A percentile compares a stretch with the other conserved stretches of the same genome.
Conservation (phyloP, 2,113 vertebrate species). For the Calyptommatus sinebrachiatus region DNA sequence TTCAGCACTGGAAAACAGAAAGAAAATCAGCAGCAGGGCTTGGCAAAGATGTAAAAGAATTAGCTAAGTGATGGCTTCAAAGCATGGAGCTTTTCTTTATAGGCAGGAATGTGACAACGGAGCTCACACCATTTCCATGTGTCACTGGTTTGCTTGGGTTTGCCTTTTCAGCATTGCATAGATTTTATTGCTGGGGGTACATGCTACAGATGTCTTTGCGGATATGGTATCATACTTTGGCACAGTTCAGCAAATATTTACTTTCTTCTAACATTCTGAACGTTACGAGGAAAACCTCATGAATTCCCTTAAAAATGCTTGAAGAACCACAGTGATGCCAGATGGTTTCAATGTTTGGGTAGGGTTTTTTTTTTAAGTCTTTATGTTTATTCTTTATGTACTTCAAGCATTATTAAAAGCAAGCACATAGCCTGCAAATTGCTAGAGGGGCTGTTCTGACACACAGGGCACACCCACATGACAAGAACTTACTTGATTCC, state of each 20-base stretch:
- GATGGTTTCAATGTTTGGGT: conserved; percentile 19
- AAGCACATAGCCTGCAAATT: neutral
- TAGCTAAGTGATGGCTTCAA: neutral
- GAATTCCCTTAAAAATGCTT: conserved; percentile 19
- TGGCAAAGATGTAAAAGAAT: neutral
- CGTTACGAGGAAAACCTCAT: conserved; percentile 30
- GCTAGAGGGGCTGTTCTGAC: neutral
- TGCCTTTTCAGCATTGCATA: neutral
- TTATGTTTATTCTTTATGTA: conserved; percentile 23
- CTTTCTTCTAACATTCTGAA: conserved; percentile 35
- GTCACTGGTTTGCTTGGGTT: neutral
- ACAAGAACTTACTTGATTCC: neutral
- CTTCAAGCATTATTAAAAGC: neutral
- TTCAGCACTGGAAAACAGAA: neutral
- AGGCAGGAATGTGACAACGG: neutral
- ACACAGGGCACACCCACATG: neutral
- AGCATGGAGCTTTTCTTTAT: neutral
- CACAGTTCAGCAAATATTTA: conserved; percentile 28
- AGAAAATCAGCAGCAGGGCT: neutral
- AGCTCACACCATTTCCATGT: neutral
- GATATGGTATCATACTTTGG: conserved; percentile 29
- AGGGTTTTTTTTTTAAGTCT: neutral
- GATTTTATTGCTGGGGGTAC: neutral
- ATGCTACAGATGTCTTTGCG: conserved; percentile 19
- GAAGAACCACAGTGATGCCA: conserved; percentile 24